Evolutionary conservation across 2,888 invertebrate genomes (phyloP).

Genomic region (Drosophila sordidula): DNA sequence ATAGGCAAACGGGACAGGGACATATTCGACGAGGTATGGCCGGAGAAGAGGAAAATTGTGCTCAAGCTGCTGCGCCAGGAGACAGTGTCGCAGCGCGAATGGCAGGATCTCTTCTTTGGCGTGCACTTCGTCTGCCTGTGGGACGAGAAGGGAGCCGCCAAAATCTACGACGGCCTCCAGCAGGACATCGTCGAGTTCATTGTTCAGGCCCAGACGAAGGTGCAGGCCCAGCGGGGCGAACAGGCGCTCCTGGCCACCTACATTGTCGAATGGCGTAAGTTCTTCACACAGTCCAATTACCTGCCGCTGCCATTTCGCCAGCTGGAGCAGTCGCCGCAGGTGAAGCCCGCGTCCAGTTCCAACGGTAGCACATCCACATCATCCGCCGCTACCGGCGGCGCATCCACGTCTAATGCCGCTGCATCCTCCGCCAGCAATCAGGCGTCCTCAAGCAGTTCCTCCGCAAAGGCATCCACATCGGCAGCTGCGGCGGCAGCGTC

Average conservation of each 20-base stretch:
- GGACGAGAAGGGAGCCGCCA: slow-evolving; percentile 97
- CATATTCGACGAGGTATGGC: slow-evolving; percentile 98
- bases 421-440: slow-evolving; percentile 53
- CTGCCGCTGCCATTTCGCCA: slow-evolving; percentile 98
- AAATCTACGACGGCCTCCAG: slow-evolving; percentile 94
- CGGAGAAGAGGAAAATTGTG: slow-evolving; percentile 96
- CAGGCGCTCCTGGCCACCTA: slow-evolving; percentile 98
- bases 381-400: slow-evolving; percentile 25
- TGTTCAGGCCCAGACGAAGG: slow-evolving; percentile 95
- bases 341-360: slow-evolving; percentile 86
- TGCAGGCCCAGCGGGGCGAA: slow-evolving; percentile 96
- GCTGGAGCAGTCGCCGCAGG: slow-evolving; percentile 93
- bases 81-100: slow-evolving; percentile 96
- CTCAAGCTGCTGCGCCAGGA: slow-evolving; percentile 97
- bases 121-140: slow-evolving; percentile 98
- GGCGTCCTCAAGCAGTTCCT: slow-evolving; percentile 61
- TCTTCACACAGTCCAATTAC: slow-evolving; percentile 98
- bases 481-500: slow-evolving; percentile 41
- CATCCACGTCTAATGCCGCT: slow-evolving; percentile 55
- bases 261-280: slow-evolving; percentile 99
- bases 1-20: slow-evolving; percentile 77
- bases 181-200: slow-evolving; percentile 98
- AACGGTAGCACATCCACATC: slow-evolving; percentile 37
- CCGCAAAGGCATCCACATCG: slow-evolving; percentile 53
- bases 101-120: slow-evolving; percentile 98